Evolutionary conservation across 1,140 invertebrate species (phyloP), one percentile per base, ranked within the genome.

Genomic region (Calliphora vicina): DNA sequence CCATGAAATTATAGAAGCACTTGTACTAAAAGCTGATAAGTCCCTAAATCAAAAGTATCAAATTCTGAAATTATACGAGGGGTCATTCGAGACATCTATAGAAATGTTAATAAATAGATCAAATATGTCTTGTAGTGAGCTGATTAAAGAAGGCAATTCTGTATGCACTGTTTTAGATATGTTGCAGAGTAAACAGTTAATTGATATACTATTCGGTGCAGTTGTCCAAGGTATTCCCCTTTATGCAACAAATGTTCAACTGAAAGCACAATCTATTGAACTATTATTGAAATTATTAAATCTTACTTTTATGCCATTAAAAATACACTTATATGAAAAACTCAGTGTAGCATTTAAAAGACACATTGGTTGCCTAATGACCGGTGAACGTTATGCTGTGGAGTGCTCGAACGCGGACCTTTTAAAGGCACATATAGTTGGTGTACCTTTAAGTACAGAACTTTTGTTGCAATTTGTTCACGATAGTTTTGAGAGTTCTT

Each of bases 331-430:
- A 0, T 84, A 86, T 67, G 71, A 84, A 2, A 42, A 85, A 20
- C 82, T 88, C n/a, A 71, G 61, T 9, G 82, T 74, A 0, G 81
- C 84, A 0, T 84, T 86, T 17, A 83, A 86, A 10, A 50, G 82
- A 0, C 87, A 87, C 43, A 89, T 88, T 20, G 87, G 87, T 72
- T 82, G 84, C 0, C 45, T 90, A 15, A 84, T 88, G 74, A 85
- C 86, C 82, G 84, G 84, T 5, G 84, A 85, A 3, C 80, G 35
- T n/a, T 87, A 87, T 23, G 23, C 84, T n/a, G 17, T 81, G 6
- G 87, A 86, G 13, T 86, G 84, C 78, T 84, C 6, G 15, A 88
- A 88, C 20, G 15, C 74, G 17, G 80, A 85, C 15, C 42, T 90
- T 17, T 61, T 83, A 0, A 74, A 61, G 0, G 61, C 84, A 15